Base-by-base conservation (phyloP, 1,140 invertebrate species). In the Heliothis subflexa region DNA sequence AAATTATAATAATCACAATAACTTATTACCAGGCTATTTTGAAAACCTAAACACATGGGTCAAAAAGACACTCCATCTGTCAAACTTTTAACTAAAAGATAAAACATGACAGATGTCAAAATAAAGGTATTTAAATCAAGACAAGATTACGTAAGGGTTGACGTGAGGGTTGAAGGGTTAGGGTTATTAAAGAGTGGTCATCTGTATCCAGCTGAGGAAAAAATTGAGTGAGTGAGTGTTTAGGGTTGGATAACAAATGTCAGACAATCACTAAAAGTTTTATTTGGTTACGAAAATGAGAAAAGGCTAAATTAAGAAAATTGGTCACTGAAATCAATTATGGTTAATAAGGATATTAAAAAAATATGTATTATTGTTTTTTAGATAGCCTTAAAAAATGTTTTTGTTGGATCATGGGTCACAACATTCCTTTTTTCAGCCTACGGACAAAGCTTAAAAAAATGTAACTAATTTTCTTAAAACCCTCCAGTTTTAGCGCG, bases 391-490 rank as follows among this genome's bases (percentile, higher is more conserved):
- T 4, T 5, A 55, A 10, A 50, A 25, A 25, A 25, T 25, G 0
- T 25, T 25, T 25, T 25, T 25, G 21, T 25, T 25, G 21, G 21
- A 2, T 25, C 21, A 25, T 25, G 21, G 21, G 21, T 25, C 21
- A 25, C 21, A n/a, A 57, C 13, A 25, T 25, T 62, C 13, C 0
- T 3, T 7, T 5, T 33, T 40, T 33, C 25, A 47, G 40, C 61
- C 16, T 64, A 64, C 33, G 16, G 45, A 21, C 61, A 47, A 47
- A 40, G 40, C 33, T n/a, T 47, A 64, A 64, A 64, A 64, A 64
- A 64, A 45, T n/a, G 40, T 40, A 47, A 64, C 61, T 84, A 87
- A 88, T 88, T 85, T 91, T 81, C 85, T 88, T 88, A 86, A 87
- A 83, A 84, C 59, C 33, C 72, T 79, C 50, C 40, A 81, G 21